These are phyloP conservation scores for Siniperca chuatsi DNA, from an alignment of 2,113 vertebrate species.

Conservation along the genomic window DNA sequence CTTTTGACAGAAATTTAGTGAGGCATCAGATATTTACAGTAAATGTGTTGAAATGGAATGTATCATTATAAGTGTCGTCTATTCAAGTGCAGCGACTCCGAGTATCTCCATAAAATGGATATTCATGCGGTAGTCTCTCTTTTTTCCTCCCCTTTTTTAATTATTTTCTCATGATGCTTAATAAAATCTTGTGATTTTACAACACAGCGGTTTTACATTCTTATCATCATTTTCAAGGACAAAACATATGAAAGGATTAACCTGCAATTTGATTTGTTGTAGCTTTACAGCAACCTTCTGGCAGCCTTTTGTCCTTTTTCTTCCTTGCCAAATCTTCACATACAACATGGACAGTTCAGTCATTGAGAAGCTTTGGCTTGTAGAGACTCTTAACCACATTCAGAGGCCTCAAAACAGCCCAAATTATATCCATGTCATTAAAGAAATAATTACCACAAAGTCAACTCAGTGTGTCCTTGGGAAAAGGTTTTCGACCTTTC, in stretches of 20 bases:
- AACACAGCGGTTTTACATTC: not conserved
- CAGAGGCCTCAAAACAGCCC: not conserved
- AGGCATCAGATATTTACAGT: constrained; percentile 40
- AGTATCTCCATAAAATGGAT: not conserved
- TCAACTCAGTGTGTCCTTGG: not conserved
- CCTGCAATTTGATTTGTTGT: not conserved
- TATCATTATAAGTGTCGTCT: not conserved
- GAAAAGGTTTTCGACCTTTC: not conserved
- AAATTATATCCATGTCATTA: not conserved
- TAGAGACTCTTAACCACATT: not conserved
- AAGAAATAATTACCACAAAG: constrained; percentile 18
- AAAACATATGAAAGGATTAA: not conserved
- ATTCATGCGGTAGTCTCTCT: not conserved
- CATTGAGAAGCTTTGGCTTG: not conserved
- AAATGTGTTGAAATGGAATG: constrained; percentile 21
- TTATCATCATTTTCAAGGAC: not conserved
- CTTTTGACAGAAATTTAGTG: constrained; percentile 27
- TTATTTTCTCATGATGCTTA: not conserved
- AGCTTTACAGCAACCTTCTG: not conserved
- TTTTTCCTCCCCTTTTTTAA: not conserved
- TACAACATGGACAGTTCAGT: not conserved
- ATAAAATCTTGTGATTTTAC: not conserved
- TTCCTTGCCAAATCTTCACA: not conserved
- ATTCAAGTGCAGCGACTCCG: not conserved
- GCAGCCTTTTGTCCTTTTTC: not conserved